Evolutionary conservation across 2,113 vertebrate species (phyloP), one percentile per base, ranked within the genome.

Genomic region (Setophaga petechia): DNA sequence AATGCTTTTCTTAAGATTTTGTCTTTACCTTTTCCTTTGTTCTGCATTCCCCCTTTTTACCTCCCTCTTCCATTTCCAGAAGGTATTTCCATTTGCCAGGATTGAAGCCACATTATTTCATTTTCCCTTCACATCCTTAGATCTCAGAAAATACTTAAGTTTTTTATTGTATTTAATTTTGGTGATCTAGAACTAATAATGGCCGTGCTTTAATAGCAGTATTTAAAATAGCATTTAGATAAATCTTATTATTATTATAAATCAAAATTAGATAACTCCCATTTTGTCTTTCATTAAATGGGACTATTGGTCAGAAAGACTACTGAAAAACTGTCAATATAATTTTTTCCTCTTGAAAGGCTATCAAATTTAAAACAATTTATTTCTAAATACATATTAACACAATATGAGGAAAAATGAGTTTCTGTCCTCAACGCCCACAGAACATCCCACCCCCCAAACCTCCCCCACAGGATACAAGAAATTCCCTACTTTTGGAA

Each of bases 391-490:
- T 52, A 67, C 3, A 2, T 58, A 12, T 59, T 72, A 74, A 62
- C 22, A 87, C 1, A 72, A 12, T n/a, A n/a, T n/a, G n/a, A n/a
- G 5, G 2, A 73, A 62, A 79, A 84, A 30, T 11, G 1, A 62
- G 5, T 58, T 47, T 83, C 21, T 35, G 35, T 55, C 81, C 55
- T 47, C 71, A 80, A 30, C 1, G 68, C 23, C n/a, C n/a, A n/a
- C 25, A 69, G 25, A 82, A 46, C 37, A 89, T 12, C 9, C 27
- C 22, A 37, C 2, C 1, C 23, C 5, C 5, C 14, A 20, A 22
- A 24, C 27, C 1, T 8, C 2, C 13, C 3, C 5, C 43, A 18
- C 0, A 1, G 23, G 5, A 89, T 22, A 55, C 18, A 54, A 62
- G 23, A 79, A 89, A 69, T 73, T 43, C 24, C 19, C 51, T 15